Percentiles rank a stretch among this genome's conserved stretches.
These are phyloP conservation scores for Asobara japonica DNA, from an alignment of 1,140 invertebrate species.

Conservation along the genomic window DNA sequence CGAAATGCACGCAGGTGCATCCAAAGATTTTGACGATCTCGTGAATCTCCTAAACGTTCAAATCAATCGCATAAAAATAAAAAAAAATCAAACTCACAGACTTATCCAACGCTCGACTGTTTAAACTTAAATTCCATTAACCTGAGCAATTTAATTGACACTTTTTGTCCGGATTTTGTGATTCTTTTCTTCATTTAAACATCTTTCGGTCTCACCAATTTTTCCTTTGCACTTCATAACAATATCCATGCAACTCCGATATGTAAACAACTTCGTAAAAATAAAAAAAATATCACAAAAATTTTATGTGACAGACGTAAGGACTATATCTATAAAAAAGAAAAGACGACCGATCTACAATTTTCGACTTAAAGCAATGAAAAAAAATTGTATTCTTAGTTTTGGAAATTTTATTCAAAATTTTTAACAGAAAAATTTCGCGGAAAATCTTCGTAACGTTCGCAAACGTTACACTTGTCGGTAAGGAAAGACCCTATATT, in stretches of 20 bases:
- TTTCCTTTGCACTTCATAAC: background rate
- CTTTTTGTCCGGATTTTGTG: background rate
- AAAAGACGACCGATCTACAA: background rate
- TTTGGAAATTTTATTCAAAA: too few species aligned
- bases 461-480: too few species aligned
- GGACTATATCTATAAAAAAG: background rate
- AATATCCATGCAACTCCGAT: background rate
- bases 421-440: too few species aligned
- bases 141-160: background rate
- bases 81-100: conserved; percentile 5
- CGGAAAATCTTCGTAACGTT: too few species aligned
- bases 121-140: background rate
- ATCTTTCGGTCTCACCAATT: background rate
- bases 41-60: conserved; percentile 24
- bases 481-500: too few species aligned
- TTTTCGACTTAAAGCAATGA: too few species aligned
- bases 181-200: background rate
- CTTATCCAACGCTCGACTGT: conserved; percentile 26
- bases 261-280: background rate
- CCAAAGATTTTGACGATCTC: conserved; percentile 27
- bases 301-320: background rate
- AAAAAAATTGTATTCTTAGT: background rate
- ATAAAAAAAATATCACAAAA: background rate
- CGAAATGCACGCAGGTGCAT: conserved; percentile 2
- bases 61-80: conserved; percentile 38